Evolutionary conservation across 1,140 invertebrate species (phyloP).

Genomic region (Bactericera cockerelli): DNA sequence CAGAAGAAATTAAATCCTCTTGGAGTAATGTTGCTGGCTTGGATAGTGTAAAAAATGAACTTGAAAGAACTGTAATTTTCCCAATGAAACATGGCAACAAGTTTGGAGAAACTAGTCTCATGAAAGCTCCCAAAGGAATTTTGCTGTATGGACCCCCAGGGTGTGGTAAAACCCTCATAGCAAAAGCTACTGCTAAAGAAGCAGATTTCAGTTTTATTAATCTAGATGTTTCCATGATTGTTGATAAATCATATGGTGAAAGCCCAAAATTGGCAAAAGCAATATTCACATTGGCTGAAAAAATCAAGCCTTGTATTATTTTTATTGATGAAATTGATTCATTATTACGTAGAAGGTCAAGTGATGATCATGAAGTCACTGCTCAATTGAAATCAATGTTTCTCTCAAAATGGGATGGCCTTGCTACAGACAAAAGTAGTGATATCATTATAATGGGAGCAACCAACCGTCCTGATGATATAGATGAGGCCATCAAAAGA

Average conservation of each 20-base stretch:
- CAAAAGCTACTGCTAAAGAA: slow-evolving; percentile 85
- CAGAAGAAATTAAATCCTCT: slow-evolving; percentile 62
- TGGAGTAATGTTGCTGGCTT: slow-evolving; percentile 90
- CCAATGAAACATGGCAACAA: slow-evolving; percentile 72
- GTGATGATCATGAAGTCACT: slow-evolving; percentile 90
- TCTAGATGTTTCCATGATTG: slow-evolving; percentile 77
- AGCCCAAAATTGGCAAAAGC: slow-evolving; percentile 91
- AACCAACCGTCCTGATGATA: slow-evolving; percentile 86
- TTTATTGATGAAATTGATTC: slow-evolving; percentile 98
- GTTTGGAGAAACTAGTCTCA: slow-evolving; percentile 65
- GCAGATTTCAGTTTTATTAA: slow-evolving; percentile 90
- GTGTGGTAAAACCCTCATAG: slow-evolving; percentile 94
- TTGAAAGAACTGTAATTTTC: slow-evolving; percentile 83
- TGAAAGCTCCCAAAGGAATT: slow-evolving; percentile 84
- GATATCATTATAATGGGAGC: slow-evolving; percentile 85
- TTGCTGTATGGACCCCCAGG: slow-evolving; percentile 70
- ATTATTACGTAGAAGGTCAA: slow-evolving; percentile 71
- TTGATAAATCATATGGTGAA: slow-evolving; percentile 98
- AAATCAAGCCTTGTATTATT: slow-evolving; percentile 84
- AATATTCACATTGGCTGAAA: slow-evolving; percentile 88
- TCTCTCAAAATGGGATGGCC: slow-evolving; percentile 75
- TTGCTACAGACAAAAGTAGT: slow-evolving; percentile 61
- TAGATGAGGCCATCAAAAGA: slow-evolving; percentile 86
- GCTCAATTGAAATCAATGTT: slow-evolving; percentile 98
- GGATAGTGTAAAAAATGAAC: slow-evolving; percentile 68